Conservation (phyloP, 2,888 invertebrate species). For the Empis livida region DNA sequence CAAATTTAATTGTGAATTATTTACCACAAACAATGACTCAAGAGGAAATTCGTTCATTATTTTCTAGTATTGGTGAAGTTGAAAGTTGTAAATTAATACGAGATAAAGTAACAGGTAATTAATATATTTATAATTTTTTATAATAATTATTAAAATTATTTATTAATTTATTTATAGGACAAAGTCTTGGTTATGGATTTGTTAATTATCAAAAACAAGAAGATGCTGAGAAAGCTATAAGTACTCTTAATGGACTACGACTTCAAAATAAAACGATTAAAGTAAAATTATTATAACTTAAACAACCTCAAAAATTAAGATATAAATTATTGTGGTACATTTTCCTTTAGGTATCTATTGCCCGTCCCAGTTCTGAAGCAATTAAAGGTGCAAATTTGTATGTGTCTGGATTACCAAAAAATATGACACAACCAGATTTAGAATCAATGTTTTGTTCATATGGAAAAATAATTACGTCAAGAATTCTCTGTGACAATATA, state of each 20-base stretch:
- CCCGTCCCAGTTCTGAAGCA: conserved; percentile 84
- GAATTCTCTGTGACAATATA: conserved; percentile 75
- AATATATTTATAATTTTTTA: background rate
- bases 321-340: too few relatives aligned
- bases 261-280: conserved; percentile 99
- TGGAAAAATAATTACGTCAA: conserved; percentile 73
- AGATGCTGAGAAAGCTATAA: conserved; percentile 98
- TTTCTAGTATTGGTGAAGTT: conserved; percentile 90
- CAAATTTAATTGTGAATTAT: conserved; percentile 91
- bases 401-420: conserved; percentile 82
- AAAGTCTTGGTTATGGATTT: conserved; percentile 99
- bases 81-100: conserved; percentile 95
- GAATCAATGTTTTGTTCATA: conserved; percentile 69
- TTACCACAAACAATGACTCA: conserved; percentile 89
- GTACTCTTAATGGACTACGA: conserved; percentile 92
- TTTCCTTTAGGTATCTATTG: conserved; percentile 61
- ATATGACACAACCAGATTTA: conserved; percentile 74
- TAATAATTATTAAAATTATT: background rate
- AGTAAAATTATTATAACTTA: conserved; percentile 41
- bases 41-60: conserved; percentile 87
- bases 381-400: conserved; percentile 91
- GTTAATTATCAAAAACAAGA: conserved; percentile 97
- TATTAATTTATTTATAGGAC: conserved; percentile 45
- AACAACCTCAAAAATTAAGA: background rate
- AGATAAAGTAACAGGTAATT: conserved; percentile 81